These are phyloP conservation scores for Telmatherina bonti DNA, from an alignment of 2,797 vertebrate species.

Conservation along the genomic window DNA sequence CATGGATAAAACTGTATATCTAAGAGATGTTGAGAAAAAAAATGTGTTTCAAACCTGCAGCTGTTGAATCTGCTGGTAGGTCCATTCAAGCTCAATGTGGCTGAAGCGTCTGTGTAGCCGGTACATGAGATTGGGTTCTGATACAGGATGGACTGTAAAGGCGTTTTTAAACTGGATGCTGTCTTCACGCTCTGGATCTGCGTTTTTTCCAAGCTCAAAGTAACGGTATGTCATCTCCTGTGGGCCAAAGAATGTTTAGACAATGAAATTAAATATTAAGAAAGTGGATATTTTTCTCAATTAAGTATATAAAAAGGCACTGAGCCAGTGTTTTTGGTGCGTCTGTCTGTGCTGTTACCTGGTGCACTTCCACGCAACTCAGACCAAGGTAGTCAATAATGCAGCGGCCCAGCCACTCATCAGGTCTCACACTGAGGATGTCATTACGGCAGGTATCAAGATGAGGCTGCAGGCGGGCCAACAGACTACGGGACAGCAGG, in stretches of 20 bases:
- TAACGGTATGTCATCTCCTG: constrained; percentile 93
- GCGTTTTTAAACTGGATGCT: constrained; percentile 87
- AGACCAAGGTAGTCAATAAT: constrained; percentile 95
- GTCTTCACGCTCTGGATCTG: constrained; percentile 91
- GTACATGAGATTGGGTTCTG: constrained; percentile 93
- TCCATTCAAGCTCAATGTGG: constrained; percentile 90
- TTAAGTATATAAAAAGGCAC: neutral
- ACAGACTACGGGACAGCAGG: constrained; percentile 92
- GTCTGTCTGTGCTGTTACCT: constrained; percentile 80
- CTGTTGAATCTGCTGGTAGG: constrained; percentile 91
- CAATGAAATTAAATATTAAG: neutral
- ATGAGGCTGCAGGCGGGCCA: constrained; percentile 90
- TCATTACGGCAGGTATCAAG: constrained; percentile 95
- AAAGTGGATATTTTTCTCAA: neutral
- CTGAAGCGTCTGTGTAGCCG: constrained; percentile 94
- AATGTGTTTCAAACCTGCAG: constrained; percentile 87
- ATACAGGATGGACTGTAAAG: constrained; percentile 91
- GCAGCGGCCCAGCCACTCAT: constrained; percentile 98
- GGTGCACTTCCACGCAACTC: constrained; percentile 90
- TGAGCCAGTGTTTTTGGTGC: neutral
- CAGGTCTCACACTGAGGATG: constrained; percentile 94
- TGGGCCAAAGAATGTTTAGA: constrained; percentile 17
- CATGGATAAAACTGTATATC: neutral
- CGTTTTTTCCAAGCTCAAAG: constrained; percentile 93
- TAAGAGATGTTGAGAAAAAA: neutral